A percentile compares a stretch with the other conserved stretches of the same genome.
Conservation (phyloP, 2,113 vertebrate species). For the Pelmatolapia mariae region DNA sequence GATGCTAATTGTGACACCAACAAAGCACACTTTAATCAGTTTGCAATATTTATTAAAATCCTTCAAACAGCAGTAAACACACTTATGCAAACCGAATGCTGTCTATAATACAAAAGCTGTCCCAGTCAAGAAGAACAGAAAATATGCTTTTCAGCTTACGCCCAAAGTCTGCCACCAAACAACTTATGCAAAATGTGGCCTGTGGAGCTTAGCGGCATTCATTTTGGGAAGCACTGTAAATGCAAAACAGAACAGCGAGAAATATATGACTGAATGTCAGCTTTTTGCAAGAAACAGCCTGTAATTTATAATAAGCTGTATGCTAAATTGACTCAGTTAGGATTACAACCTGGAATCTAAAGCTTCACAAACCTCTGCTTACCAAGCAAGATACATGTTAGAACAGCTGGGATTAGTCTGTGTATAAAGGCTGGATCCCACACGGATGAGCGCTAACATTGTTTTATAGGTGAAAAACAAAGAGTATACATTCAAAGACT, state of each 20-base stretch:
- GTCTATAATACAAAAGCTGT: neutral
- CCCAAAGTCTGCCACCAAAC: neutral
- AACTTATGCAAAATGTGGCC: neutral
- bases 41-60: neutral
- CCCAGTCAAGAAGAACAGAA: neutral
- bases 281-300: neutral
- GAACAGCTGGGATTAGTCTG: neutral
- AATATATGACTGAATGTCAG: neutral
- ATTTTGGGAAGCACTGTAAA: neutral
- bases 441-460: neutral
- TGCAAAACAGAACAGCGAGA: neutral
- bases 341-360: constrained; percentile 23
- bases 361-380: neutral
- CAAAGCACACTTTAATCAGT: neutral
- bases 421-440: neutral
- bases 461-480: neutral
- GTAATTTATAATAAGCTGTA: neutral
- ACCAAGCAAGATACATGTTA: neutral
- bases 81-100: neutral
- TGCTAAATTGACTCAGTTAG: neutral
- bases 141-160: neutral
- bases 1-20: neutral
- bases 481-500: neutral
- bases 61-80: neutral
- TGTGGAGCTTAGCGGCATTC: neutral